phyloP scores from a whole-genome alignment of 2,113 vertebrate species.

The Alligator sinensis region DNA sequence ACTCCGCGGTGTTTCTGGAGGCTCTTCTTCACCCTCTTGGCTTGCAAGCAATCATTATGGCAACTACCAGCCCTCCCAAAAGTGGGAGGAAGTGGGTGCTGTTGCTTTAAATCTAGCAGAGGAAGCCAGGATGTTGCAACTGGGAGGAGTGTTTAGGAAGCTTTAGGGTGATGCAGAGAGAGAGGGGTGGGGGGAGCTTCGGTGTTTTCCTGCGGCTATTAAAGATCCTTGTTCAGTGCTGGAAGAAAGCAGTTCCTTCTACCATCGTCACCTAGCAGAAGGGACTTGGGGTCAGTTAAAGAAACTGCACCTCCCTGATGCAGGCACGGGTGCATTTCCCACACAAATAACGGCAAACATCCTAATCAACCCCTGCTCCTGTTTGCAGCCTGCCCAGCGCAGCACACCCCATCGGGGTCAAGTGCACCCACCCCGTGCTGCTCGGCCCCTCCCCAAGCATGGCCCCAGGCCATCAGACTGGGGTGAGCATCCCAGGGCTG shows the following conservation, averaged over 20 bases:
- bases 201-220: constrained; percentile 30
- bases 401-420: not conserved
- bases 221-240: not conserved
- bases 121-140: constrained; percentile 62
- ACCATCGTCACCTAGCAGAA: not conserved
- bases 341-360: not conserved
- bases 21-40: too few relatives aligned
- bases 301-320: rapidly evolving
- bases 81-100: not conserved
- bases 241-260: not conserved
- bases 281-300: not conserved
- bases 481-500: too few relatives aligned
- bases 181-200: constrained; percentile 29
- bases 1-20: too few relatives aligned
- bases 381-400: not conserved
- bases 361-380: rapidly evolving
- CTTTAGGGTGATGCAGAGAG: constrained; percentile 46
- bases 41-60: too few relatives aligned
- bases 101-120: not conserved
- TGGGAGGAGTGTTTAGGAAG: constrained; percentile 27
- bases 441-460: not conserved
- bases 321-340: not conserved
- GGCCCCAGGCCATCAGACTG: not conserved
- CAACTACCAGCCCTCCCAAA: not conserved
- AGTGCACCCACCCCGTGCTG: not conserved